Percentiles rank a stretch among this genome's conserved stretches.
These are phyloP conservation scores for Agonopterix alstromeriana DNA, from an alignment of 2,888 invertebrate genomes.

Conservation along the genomic window DNA sequence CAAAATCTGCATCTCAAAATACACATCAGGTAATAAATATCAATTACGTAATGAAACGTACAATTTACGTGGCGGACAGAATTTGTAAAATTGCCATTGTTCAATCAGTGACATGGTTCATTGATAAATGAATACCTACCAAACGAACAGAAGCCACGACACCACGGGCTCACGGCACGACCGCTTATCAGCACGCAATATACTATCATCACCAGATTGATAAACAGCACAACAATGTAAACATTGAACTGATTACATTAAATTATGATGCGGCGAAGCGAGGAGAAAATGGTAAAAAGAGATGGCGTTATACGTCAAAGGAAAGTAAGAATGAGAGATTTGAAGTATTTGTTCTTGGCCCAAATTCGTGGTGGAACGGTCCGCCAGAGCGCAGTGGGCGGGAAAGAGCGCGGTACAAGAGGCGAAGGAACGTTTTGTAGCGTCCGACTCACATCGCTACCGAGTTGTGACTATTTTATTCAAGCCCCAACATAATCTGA, in stretches of 20 bases:
- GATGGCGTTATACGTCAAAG: constrained; percentile 26
- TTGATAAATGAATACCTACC: neutral
- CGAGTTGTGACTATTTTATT: constrained; percentile 61
- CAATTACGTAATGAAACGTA: too few relatives aligned
- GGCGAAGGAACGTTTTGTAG: constrained; percentile 37
- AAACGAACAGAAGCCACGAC: constrained; percentile 1
- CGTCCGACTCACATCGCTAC: constrained; percentile 74
- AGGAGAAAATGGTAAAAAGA: constrained; percentile 34
- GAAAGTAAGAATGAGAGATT: constrained; percentile 35
- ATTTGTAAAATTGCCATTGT: too few relatives aligned
- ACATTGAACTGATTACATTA: constrained; percentile 64
- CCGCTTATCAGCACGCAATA: constrained; percentile 15
- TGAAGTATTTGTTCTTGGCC: constrained; percentile 47
- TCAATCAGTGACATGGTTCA: too few relatives aligned
- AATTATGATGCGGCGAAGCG: constrained; percentile 31
- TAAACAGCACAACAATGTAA: constrained; percentile 38
- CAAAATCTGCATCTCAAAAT: too few relatives aligned
- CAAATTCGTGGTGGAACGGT: constrained; percentile 55
- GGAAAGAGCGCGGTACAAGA: constrained; percentile 50
- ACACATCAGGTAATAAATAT: too few relatives aligned
- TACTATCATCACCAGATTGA: constrained; percentile 32
- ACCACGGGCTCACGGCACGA: constrained; percentile 5
- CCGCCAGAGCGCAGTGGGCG: constrained; percentile 25
- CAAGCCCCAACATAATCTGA: constrained; percentile 43
- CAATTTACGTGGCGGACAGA: too few relatives aligned